phyloP scores from a whole-genome alignment of 2,888 invertebrate genomes.

The Luperina testacea region DNA sequence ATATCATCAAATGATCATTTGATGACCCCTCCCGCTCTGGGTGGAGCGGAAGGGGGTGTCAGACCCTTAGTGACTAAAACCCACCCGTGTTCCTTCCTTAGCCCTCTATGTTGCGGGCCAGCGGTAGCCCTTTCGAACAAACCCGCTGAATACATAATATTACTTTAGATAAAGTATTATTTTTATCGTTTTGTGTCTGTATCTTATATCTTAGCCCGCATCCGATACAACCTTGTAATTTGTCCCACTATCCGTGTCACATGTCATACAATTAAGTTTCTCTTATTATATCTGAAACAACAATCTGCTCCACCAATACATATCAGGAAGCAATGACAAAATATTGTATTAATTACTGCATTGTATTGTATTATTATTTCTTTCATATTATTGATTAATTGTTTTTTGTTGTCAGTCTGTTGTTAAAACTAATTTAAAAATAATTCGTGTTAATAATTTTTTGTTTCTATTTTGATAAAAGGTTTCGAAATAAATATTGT shows the following conservation, averaged over 20 bases:
- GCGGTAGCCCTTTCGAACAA: too few species aligned
- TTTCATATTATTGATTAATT: conserved; percentile 24
- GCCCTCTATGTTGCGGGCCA: too few species aligned
- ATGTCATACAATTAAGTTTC: conserved; percentile 79
- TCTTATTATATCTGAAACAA: conserved; percentile 74
- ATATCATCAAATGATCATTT: too few species aligned
- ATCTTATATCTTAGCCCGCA: conserved; percentile 42
- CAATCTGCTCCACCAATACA: conserved; percentile 65
- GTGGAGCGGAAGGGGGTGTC: too few species aligned
- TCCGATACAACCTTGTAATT: conserved; percentile 72
- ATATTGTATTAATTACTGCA: conserved; percentile 43
- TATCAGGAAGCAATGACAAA: conserved; percentile 53
- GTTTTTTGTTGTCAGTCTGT: conserved; percentile 22
- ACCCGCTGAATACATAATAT: background rate
- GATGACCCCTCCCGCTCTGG: too few species aligned
- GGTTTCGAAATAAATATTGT: background rate
- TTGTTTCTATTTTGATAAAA: background rate
- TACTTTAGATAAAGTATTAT: background rate
- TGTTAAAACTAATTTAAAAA: conserved; percentile 23
- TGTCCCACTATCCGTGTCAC: conserved; percentile 75
- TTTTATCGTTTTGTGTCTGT: background rate
- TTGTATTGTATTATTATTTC: conserved; percentile 45
- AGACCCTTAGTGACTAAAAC: too few species aligned
- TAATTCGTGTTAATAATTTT: background rate
- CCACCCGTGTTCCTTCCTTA: too few species aligned